Base-by-base conservation (phyloP, 2,113 vertebrate genomes). In the Buteo buteo region DNA sequence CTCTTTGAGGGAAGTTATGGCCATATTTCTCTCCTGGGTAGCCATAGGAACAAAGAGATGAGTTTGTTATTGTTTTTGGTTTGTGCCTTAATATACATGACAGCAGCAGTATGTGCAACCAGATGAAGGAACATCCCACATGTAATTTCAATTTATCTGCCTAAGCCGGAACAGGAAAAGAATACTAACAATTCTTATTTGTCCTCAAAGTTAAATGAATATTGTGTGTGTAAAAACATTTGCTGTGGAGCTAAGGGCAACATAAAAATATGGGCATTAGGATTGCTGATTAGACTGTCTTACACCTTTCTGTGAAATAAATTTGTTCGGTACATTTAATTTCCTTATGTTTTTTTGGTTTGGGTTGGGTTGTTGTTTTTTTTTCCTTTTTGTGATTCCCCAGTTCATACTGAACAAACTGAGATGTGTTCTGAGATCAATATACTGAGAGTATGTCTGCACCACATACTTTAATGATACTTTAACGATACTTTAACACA, bases 131-230 rank as follows among this genome's bases (percentile, higher is more conserved):
- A 65, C 19, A 73, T 38, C 40, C 18, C 44, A 52, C 22, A n/a
- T 50, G 52, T 85, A 84, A 95, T 95, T 94, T 96, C 8, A 70
- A 92, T 97, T 96, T 97, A 91, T 94, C 87, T 95, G 62, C 55
- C 55, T 92, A 80, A 22, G 13, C 12, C 28, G 89, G 50, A 93
- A 71, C 15, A 85, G 49, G 45, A 91, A 86, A 64, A 77, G 13
- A 32, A 50, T 65, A 61, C 42, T 95, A 89, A 54, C 47, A 95
- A 94, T 94, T 92, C n/a, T 91, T 94, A 21, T 87, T 66, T 94
- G 71, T 96, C 55, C 72, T 97, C 50, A 38, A 57, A 90, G n/a
- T 34, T 90, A 61, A 90, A 95, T 61, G 66, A 88, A 86, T 79
- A 58, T 49, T 49, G 18, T 24, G 19, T 61, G 36, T 59, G 65